phyloP scores from a whole-genome alignment of 1,140 invertebrate species.

The Megathymus violae region DNA sequence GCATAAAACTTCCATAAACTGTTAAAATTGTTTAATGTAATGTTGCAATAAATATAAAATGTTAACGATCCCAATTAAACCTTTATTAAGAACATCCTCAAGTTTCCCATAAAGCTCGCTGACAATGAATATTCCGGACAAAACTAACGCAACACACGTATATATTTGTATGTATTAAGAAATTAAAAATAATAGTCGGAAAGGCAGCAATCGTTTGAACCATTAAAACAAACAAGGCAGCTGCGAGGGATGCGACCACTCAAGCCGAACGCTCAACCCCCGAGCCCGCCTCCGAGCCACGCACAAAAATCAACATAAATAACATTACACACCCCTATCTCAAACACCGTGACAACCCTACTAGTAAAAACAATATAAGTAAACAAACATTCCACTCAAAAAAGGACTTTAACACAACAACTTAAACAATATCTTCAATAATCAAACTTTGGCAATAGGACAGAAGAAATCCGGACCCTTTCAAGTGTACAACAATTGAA shows the following conservation, averaged over 20 bases:
- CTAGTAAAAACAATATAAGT: slow-evolving; percentile 43
- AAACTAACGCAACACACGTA: slow-evolving; percentile 50
- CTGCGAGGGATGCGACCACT: slow-evolving; percentile 66
- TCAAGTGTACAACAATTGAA: slow-evolving; percentile 81
- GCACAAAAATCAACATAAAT: slow-evolving; percentile 83
- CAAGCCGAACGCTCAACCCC: slow-evolving; percentile 68
- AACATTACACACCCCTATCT: slow-evolving; percentile 82
- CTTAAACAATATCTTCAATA: slow-evolving; percentile 31
- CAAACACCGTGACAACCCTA: slow-evolving; percentile 66
- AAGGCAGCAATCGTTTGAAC: slow-evolving; percentile 67
- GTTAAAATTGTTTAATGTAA: slow-evolving; percentile 25
- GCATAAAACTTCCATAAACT: too few relatives aligned
- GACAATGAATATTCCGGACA: slow-evolving; percentile 50
- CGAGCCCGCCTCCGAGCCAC: slow-evolving; percentile 68
- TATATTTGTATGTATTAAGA: slow-evolving; percentile 54
- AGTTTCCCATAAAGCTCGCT: slow-evolving; percentile 60
- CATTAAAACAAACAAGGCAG: slow-evolving; percentile 80
- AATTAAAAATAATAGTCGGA: slow-evolving; percentile 43
- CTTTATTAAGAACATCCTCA: slow-evolving; percentile 46
- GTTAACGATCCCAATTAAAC: slow-evolving; percentile 2
- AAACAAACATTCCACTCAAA: slow-evolving; percentile 29
- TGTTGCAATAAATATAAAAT: slow-evolving; percentile 21
- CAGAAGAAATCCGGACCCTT: slow-evolving; percentile 33
- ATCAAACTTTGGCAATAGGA: slow-evolving; percentile 22
- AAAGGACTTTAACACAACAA: slow-evolving; percentile 26